These are phyloP conservation scores for Netelia virgata DNA, from an alignment of 2,888 invertebrate species.

Conservation along the genomic window DNA sequence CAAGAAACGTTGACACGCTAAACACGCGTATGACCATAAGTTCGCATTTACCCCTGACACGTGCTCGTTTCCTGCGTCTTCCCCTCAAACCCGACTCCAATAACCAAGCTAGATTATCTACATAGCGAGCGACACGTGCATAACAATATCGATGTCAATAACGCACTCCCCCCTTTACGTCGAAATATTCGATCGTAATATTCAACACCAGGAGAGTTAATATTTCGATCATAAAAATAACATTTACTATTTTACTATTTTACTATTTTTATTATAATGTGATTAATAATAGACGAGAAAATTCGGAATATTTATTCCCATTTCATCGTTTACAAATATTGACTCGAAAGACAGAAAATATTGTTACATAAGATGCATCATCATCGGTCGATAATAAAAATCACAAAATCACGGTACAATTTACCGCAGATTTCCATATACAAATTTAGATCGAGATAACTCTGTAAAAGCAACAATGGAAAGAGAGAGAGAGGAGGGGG, in stretches of 20 bases:
- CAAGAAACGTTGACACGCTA: background rate
- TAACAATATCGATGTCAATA: constrained; percentile 16
- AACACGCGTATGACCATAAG: background rate
- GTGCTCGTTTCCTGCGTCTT: constrained; percentile 7
- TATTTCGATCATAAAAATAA: background rate
- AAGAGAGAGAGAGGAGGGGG: background rate
- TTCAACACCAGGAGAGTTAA: background rate
- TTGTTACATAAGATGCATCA: background rate
- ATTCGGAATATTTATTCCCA: too few species aligned
- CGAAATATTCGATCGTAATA: background rate
- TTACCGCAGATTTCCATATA: background rate
- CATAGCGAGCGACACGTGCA: constrained; percentile 16
- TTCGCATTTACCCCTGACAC: constrained; percentile 19
- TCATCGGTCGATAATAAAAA: background rate
- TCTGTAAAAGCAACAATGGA: background rate
- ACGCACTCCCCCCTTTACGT: background rate
- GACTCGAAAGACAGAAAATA: too few species aligned
- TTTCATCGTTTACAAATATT: too few species aligned
- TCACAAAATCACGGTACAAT: constrained; percentile 1
- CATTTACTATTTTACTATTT: background rate
- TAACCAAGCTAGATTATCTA: constrained; percentile 4
- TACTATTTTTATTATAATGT: too few species aligned
- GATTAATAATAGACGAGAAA: too few species aligned
- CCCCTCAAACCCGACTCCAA: background rate
- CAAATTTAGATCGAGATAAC: constrained; percentile 29